phyloP scores from a whole-genome alignment of 2,888 invertebrate genomes.

The Spilarctia lutea region DNA sequence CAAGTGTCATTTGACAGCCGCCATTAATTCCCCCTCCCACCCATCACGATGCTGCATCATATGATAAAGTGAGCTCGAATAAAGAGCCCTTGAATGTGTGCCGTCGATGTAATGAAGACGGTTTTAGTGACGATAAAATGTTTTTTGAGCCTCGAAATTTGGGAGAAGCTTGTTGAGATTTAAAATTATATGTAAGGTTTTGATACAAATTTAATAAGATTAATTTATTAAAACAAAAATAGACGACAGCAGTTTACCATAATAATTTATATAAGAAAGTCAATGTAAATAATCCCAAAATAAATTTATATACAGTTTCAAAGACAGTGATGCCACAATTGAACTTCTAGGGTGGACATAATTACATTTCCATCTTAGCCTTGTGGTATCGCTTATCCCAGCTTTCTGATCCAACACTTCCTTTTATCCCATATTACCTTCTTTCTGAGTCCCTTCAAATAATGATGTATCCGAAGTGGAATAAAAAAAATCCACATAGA shows the following conservation, averaged over 20 bases:
- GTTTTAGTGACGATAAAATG: constrained; percentile 19
- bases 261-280: too few species aligned
- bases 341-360: too few species aligned
- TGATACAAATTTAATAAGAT: background rate
- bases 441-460: background rate
- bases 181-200: background rate
- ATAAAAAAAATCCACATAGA: background rate
- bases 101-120: constrained; percentile 28
- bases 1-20: constrained; percentile 57
- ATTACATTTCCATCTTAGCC: too few species aligned
- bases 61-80: constrained; percentile 48
- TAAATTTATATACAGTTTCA: too few species aligned
- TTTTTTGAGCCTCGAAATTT: constrained; percentile 17
- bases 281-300: too few species aligned
- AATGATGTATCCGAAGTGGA: background rate
- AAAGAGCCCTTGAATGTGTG: constrained; percentile 44
- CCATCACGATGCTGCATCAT: constrained; percentile 49
- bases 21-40: constrained; percentile 58
- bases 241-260: too few species aligned
- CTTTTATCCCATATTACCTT: background rate
- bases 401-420: too few species aligned
- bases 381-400: too few species aligned
- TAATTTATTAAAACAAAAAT: background rate
- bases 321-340: too few species aligned
- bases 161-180: constrained; percentile 9